These are phyloP conservation scores for Caenorhabditis wallacei DNA, from an alignment of 2,888 invertebrate species.

Conservation along the genomic window DNA sequence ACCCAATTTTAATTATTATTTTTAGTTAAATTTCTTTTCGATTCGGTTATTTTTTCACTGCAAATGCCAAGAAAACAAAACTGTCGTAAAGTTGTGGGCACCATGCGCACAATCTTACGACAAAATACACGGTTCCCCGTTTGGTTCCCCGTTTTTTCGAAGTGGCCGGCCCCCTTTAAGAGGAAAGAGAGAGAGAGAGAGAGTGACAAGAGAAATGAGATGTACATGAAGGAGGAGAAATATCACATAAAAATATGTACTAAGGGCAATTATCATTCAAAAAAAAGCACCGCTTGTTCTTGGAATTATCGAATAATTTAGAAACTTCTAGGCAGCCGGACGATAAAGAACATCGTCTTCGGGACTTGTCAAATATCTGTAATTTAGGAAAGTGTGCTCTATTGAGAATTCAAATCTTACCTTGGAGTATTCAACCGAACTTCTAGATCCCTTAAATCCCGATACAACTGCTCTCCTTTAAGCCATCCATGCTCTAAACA, in stretches of 20 bases:
- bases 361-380: constrained; percentile 74
- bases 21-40: too few species aligned
- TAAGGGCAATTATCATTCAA: too few species aligned
- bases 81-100: too few species aligned
- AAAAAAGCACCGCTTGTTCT: constrained; percentile 20
- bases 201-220: constrained; percentile 25
- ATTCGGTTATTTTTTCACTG: too few species aligned
- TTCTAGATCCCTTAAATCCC: constrained; percentile 79
- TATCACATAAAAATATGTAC: too few species aligned
- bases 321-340: background rate
- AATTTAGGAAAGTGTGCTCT: constrained; percentile 27
- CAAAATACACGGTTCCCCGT: too few species aligned
- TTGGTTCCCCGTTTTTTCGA: too few species aligned
- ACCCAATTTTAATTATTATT: too few species aligned
- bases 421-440: constrained; percentile 70
- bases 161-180: too few species aligned
- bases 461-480: constrained; percentile 78
- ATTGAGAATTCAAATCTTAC: constrained; percentile 33
- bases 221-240: constrained; percentile 12
- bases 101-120: too few species aligned
- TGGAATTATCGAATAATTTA: background rate
- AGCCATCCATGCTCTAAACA: constrained; percentile 81
- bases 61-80: too few species aligned
- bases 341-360: constrained; percentile 72
- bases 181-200: background rate